Evolutionary conservation across 2,888 invertebrate species (phyloP).

Genomic region (Lasioglossum lativentre): DNA sequence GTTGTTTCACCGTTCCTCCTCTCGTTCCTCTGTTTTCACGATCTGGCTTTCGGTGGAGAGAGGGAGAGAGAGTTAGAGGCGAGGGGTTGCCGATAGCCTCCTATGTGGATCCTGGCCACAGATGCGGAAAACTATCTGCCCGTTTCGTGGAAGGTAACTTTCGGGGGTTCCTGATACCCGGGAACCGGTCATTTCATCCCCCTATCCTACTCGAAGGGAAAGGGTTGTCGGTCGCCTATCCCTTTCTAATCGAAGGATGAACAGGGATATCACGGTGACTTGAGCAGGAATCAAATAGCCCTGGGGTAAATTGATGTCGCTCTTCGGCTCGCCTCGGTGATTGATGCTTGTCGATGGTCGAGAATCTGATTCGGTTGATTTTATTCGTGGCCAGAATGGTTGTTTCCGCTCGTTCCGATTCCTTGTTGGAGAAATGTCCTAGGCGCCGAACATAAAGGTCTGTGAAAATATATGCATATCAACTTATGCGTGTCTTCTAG

Average conservation of each 20-base stretch:
- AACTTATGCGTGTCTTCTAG: too few species aligned
- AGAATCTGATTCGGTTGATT: slow-evolving; percentile 23
- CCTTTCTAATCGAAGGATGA: slow-evolving; percentile 54
- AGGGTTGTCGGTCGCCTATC: slow-evolving; percentile 30
- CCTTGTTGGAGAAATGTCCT: neutral
- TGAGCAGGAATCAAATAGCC: slow-evolving; percentile 49
- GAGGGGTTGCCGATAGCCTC: slow-evolving; percentile 54
- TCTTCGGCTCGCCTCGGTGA: slow-evolving; percentile 30
- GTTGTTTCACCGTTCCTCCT: slow-evolving; percentile 74
- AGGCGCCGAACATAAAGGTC: neutral
- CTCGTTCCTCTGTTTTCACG: slow-evolving; percentile 21
- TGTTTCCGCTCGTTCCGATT: too few species aligned
- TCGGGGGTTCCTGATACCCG: slow-evolving; percentile 10
- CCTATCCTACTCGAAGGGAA: slow-evolving; percentile 19
- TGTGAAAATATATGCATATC: neutral
- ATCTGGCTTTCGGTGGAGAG: neutral
- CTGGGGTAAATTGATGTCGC: slow-evolving; percentile 35
- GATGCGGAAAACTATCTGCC: slow-evolving; percentile 77
- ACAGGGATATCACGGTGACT: slow-evolving; percentile 52
- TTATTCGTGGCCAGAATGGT: neutral
- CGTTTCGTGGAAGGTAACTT: slow-evolving; percentile 34
- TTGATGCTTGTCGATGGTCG: slow-evolving; percentile 37
- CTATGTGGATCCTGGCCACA: slow-evolving; percentile 71
- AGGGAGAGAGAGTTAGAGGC: slow-evolving; percentile 30
- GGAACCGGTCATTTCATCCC: slow-evolving; percentile 24